Evolutionary conservation across 2,888 invertebrate species (phyloP).

Genomic region (Apoderus coryli): DNA sequence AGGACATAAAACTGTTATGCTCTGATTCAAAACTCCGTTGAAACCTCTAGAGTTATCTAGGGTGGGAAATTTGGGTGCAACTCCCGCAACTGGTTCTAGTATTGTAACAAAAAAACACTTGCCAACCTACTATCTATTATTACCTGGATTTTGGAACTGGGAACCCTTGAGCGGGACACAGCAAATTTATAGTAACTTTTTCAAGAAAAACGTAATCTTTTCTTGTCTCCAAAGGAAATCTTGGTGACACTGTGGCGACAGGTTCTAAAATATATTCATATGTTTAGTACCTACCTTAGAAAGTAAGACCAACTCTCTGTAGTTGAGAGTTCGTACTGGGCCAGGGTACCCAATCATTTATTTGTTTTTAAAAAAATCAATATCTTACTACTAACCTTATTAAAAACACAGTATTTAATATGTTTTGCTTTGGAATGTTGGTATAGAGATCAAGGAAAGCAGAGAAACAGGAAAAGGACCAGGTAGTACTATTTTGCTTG

Average conservation of each 20-base stretch:
- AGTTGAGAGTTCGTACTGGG: too few relatives aligned
- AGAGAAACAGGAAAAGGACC: conserved; percentile 12
- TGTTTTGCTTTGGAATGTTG: too few relatives aligned
- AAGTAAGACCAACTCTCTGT: too few relatives aligned
- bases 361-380: too few relatives aligned
- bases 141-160: conserved; percentile 45
- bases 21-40: conserved; percentile 33
- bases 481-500: conserved; percentile 23
- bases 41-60: conserved; percentile 42
- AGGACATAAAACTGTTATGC: conserved; percentile 40
- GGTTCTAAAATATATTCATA: conserved; percentile 30
- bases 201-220: conserved; percentile 38
- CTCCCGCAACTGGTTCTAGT: conserved; percentile 36
- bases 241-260: conserved; percentile 42
- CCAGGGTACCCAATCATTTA: conserved; percentile 29
- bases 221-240: conserved; percentile 58
- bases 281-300: too few relatives aligned
- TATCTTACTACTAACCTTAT: too few relatives aligned
- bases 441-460: too few relatives aligned
- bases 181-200: conserved; percentile 37
- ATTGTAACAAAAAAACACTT: conserved; percentile 1
- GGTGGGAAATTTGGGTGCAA: conserved; percentile 42
- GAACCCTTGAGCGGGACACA: conserved; percentile 53
- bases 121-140: conserved; percentile 11
- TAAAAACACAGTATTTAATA: too few relatives aligned